A percentile compares a stretch with the other conserved stretches of the same genome.
Conservation (phyloP, 2,888 invertebrate genomes). For the Leptopilina myrica region DNA sequence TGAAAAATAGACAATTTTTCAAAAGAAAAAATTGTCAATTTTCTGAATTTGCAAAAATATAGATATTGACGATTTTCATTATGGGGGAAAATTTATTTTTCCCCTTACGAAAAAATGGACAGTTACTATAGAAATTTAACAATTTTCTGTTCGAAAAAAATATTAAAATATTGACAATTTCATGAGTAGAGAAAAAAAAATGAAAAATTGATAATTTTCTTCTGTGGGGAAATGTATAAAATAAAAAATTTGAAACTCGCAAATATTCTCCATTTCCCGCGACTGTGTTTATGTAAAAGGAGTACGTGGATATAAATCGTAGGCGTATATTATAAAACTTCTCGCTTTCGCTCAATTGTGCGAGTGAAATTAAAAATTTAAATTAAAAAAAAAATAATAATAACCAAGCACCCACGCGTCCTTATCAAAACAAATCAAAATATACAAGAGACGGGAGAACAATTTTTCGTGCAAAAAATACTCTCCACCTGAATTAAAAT, state of each 20-base stretch:
- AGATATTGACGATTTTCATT: too few relatives aligned
- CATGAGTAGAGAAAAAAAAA: too few relatives aligned
- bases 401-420: neutral
- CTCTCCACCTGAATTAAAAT: neutral
- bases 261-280: constrained; percentile 27
- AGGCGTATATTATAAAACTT: constrained; percentile 32
- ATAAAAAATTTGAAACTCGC: neutral
- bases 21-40: too few relatives aligned
- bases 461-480: neutral
- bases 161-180: too few relatives aligned
- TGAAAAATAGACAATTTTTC: too few relatives aligned
- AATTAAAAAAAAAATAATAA: neutral
- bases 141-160: too few relatives aligned
- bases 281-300: neutral
- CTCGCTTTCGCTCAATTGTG: constrained; percentile 26
- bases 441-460: too few relatives aligned
- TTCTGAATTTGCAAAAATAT: too few relatives aligned
- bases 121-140: too few relatives aligned
- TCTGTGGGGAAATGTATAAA: neutral
- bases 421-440: constrained; percentile 2
- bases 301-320: constrained; percentile 13
- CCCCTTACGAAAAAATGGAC: too few relatives aligned
- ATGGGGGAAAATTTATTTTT: too few relatives aligned
- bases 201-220: too few relatives aligned
- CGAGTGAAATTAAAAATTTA: constrained; percentile 8